These are phyloP conservation scores for Nannospalax galili DNA, from an alignment of 2,113 vertebrate species.

Conservation along the genomic window DNA sequence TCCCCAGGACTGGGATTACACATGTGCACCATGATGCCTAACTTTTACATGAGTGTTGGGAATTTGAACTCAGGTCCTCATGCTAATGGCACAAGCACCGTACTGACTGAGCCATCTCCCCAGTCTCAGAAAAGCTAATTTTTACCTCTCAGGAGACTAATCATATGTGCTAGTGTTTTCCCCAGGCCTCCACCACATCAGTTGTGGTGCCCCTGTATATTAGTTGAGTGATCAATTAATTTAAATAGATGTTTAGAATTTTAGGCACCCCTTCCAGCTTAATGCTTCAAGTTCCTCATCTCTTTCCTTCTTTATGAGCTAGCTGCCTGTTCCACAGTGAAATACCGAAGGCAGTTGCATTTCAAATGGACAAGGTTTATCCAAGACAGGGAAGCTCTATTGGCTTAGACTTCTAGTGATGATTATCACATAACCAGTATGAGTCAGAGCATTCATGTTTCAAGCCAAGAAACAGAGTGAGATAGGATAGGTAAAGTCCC, in stretches of 20 bases:
- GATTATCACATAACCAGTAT: no score
- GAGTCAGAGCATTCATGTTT: no score
- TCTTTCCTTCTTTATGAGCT: background rate
- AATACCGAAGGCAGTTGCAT: background rate
- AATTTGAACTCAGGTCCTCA: background rate
- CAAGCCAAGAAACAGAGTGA: background rate
- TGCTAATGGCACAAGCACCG: background rate
- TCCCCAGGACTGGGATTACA: no score
- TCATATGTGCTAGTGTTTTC: background rate
- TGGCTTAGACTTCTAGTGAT: background rate
- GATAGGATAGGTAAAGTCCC: background rate
- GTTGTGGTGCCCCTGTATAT: background rate
- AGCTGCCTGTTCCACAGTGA: background rate
- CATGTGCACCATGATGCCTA: background rate
- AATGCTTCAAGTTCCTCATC: background rate
- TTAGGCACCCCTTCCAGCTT: background rate
- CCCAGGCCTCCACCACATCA: accelerated
- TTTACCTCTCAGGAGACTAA: background rate
- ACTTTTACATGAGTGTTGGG: background rate
- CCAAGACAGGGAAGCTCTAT: background rate
- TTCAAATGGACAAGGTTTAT: background rate
- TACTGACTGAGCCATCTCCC: no score
- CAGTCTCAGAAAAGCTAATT: no score
- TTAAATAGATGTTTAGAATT: background rate
- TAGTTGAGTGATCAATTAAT: background rate